These are phyloP conservation scores for Asteroscopus sphinx DNA, from an alignment of 2,888 invertebrate genomes.

Conservation along the genomic window DNA sequence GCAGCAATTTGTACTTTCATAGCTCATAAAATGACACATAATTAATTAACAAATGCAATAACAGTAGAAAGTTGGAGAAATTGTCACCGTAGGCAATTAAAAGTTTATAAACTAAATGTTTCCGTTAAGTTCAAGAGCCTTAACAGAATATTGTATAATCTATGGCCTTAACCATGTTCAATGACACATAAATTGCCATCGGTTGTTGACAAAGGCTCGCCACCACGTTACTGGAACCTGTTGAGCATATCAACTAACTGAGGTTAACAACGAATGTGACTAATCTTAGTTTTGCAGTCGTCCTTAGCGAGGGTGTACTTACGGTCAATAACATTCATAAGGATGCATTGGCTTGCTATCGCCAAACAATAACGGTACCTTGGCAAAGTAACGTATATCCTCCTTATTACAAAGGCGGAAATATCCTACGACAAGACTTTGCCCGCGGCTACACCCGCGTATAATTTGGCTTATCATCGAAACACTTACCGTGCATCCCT, in stretches of 20 bases:
- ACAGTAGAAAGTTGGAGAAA: slow-evolving; percentile 38
- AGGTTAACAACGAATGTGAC: slow-evolving; percentile 65
- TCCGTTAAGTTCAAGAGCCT: slow-evolving; percentile 52
- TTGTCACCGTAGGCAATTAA: slow-evolving; percentile 14
- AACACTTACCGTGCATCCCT: no score
- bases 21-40: slow-evolving; percentile 7
- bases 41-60: slow-evolving; percentile 15
- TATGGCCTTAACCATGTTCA: slow-evolving; percentile 66
- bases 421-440: no score
- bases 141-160: no score
- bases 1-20: slow-evolving; percentile 10
- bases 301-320: slow-evolving; percentile 29
- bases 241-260: slow-evolving; percentile 67
- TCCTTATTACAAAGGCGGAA: no score
- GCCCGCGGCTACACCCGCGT: no score
- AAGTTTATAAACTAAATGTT: slow-evolving; percentile 5
- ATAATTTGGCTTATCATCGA: no score
- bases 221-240: slow-evolving; percentile 63
- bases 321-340: slow-evolving; percentile 30
- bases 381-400: no score
- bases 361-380: no score
- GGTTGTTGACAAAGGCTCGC: slow-evolving; percentile 70
- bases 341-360: no score
- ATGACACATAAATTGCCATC: slow-evolving; percentile 73
- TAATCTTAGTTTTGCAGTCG: slow-evolving; percentile 68